Base-by-base conservation (phyloP, 2,113 vertebrate genomes). In the Oxygymnocypris stewartii region DNA sequence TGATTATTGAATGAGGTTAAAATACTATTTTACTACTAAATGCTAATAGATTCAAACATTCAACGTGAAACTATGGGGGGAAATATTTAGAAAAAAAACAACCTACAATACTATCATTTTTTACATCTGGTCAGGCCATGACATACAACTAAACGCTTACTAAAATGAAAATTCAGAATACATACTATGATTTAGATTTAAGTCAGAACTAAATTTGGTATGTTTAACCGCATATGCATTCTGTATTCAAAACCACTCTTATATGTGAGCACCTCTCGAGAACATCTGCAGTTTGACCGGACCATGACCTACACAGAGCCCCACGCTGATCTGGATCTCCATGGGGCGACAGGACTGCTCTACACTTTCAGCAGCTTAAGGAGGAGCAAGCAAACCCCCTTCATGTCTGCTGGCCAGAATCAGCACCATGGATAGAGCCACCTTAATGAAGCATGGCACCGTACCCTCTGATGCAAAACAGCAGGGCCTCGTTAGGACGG, bases 231-330 rank as follows among this genome's bases (percentile, higher is more conserved):
- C n/a, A 57, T 20, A 63, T 47, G 31, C 31, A 40, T 59, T 63
- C 40, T 23, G 35, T 78, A 40, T 44, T 76, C 20, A 71, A 79
- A 61, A 31, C 40, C 54, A 40, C 42, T 20, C 0, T 73, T 71
- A 40, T 73, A 63, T 8, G 16, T n/a, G 63, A 59, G 25, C 35
- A 65, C 57, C 57, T 63, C 71, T 67, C 57, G 42, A 40, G 79
- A 85, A 84, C 63, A 74, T 80, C 82, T 79, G 73, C 69, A 85
- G 54, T 74, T 85, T 82, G 87, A 76, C 87, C 87, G 20, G 69
- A 69, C 74, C 51, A 71, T 59, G 85, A 71, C 73, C 65, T 49
- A 47, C 37, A 42, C 86, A 16, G 74, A 85, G 28, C 61, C 35
- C 40, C 86, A 71, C 25, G 71, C 80, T 79, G 75, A 35, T 80